Evolutionary conservation across 2,888 invertebrate genomes (phyloP).

Genomic region (Neoascia interrupta): DNA sequence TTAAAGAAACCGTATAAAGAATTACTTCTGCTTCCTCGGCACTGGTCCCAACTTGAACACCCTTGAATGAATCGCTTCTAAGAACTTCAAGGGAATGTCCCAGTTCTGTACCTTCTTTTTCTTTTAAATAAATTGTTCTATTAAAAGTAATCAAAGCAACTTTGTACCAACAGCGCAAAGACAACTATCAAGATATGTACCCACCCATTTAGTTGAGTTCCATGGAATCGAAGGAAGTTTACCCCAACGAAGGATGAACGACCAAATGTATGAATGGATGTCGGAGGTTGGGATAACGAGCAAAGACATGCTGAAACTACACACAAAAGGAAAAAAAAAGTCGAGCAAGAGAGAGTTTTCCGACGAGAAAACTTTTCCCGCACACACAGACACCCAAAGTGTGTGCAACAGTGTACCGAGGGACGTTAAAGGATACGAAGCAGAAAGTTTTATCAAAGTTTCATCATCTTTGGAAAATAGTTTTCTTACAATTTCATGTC

Average conservation of each 20-base stretch:
- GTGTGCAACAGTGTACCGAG: constrained; percentile 7
- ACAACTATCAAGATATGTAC: constrained; percentile 54
- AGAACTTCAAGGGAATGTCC: too few relatives aligned
- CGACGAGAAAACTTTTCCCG: constrained; percentile 31
- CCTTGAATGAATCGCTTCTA: too few relatives aligned
- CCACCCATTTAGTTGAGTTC: constrained; percentile 33
- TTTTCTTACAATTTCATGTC: constrained; percentile 64
- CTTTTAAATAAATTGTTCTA: constrained; percentile 58
- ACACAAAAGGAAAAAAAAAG: neutral
- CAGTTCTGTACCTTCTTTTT: constrained; percentile 5
- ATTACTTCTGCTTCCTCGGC: too few relatives aligned
- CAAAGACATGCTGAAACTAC: constrained; percentile 24
- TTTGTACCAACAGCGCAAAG: constrained; percentile 57
- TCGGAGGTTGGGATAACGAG: constrained; percentile 1
- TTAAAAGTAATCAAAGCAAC: constrained; percentile 68
- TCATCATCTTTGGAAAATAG: constrained; percentile 67
- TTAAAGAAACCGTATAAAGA: too few relatives aligned
- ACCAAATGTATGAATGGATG: neutral
- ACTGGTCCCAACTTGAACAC: too few relatives aligned
- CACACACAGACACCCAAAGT: constrained; percentile 35
- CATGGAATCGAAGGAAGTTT: constrained; percentile 36
- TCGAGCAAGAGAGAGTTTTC: constrained; percentile 12
- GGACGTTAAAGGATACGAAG: constrained; percentile 18
- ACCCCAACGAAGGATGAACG: constrained; percentile 19
- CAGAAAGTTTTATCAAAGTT: constrained; percentile 63